Evolutionary conservation across 2,888 invertebrate genomes (phyloP), one percentile per base, ranked within the genome.

Genomic region (Sarcophaga carnaria): DNA sequence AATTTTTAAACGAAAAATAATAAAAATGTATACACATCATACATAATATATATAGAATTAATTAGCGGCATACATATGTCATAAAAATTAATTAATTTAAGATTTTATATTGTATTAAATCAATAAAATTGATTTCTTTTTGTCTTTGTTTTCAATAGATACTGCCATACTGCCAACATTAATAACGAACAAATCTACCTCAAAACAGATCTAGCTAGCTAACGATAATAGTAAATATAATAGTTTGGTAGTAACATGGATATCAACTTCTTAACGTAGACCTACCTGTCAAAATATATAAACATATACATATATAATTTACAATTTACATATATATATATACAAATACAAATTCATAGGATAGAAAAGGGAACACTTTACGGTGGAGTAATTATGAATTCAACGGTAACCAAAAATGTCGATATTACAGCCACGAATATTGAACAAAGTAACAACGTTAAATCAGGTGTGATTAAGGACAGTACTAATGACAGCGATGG

Each of bases 131-230:
- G n/a, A 59, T 17, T 37, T 25, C 22, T n/a, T n/a, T 45, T 77
- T 72, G 4, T 12, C 20, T 78, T 67, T 66, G 17, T 66, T 62
- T 54, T 12, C 22, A 60, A 82, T 25, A 87, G 87, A 81, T 87
- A 79, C 75, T 82, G 74, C 76, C 80, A 77, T 80, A 86, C 86
- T 86, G 84, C 84, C 79, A 76, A 64, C 59, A 62, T 67, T 67
- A 62, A 49, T 22, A 71, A 79, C 79, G 22, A 86, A 77, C 83
- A 84, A 81, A 87, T 82, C 87, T 87, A 87, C 87, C 87, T 87
- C 87, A 84, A 87, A 67, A 67, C 37, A 54, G 54, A 54, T 54
- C 72, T 60, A 78, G 66, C 66, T 77, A 62, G 72, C 64, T 66
- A 63, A 49, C 70, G 3, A 64, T 25, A 25, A n/a, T 62, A 25